Evolutionary conservation across 2,888 invertebrate genomes (phyloP).

Genomic region (Mayetiola destructor): DNA sequence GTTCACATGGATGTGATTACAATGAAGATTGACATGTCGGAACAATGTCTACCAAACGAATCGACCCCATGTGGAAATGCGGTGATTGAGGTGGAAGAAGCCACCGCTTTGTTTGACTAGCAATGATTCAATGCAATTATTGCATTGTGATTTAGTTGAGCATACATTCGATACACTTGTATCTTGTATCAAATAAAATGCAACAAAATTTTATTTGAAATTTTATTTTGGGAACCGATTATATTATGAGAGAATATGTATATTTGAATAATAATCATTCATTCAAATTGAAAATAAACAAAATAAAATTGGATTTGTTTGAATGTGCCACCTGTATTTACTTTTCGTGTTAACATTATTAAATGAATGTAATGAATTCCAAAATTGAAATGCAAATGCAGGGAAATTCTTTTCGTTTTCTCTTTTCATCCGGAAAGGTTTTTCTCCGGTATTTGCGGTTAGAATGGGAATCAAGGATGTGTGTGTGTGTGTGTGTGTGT

Average conservation of each 20-base stretch:
- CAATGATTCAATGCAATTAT: neutral
- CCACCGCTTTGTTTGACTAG: neutral
- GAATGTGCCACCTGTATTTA: constrained; percentile 13
- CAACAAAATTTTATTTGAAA: neutral
- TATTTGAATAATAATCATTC: neutral
- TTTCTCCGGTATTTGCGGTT: too few species aligned
- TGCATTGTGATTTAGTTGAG: constrained; percentile 6
- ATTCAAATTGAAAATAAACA: neutral
- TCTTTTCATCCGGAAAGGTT: too few species aligned
- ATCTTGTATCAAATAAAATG: neutral
- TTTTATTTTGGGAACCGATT: neutral
- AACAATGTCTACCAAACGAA: neutral
- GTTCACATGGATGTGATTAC: neutral
- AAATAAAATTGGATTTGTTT: neutral
- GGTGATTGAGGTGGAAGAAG: neutral
- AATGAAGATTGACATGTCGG: neutral
- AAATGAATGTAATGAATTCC: neutral
- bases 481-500: too few species aligned
- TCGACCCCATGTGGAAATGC: neutral
- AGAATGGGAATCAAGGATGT: too few species aligned
- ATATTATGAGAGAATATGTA: neutral
- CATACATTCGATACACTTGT: constrained; percentile 12
- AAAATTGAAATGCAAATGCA: constrained; percentile 2
- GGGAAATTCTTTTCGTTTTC: too few species aligned
- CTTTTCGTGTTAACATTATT: neutral